phyloP scores from a whole-genome alignment of 1,140 invertebrate genomes.

The Apocrypta bakeri region DNA sequence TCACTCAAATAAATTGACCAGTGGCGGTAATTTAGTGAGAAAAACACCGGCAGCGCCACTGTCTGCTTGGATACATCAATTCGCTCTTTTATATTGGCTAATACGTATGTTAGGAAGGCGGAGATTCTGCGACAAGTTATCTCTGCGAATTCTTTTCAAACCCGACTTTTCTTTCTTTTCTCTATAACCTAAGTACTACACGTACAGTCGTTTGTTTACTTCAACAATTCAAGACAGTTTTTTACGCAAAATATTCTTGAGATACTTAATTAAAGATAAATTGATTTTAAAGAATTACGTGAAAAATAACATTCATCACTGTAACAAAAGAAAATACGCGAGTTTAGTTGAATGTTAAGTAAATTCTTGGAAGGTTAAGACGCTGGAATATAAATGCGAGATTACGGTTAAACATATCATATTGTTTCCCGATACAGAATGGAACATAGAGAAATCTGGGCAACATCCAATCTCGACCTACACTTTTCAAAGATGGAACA shows the following conservation, averaged over 20 bases:
- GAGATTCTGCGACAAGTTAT: too few species aligned
- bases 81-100: background rate
- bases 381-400: background rate
- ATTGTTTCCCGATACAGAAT: background rate
- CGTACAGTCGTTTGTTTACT: too few species aligned
- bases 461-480: background rate
- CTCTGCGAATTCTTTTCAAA: too few species aligned
- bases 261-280: too few species aligned
- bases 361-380: background rate
- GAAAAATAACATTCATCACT: too few species aligned
- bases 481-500: slow-evolving; percentile 1
- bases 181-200: too few species aligned
- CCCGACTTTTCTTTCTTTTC: too few species aligned
- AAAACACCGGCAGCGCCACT: too few species aligned
- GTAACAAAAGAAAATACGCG: background rate
- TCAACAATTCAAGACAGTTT: too few species aligned
- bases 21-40: slow-evolving; percentile 1
- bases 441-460: too few species aligned
- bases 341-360: background rate
- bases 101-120: background rate
- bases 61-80: background rate
- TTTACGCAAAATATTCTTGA: too few species aligned
- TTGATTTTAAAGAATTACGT: too few species aligned
- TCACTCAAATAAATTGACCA: slow-evolving; percentile 14
- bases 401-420: background rate